phyloP scores from a whole-genome alignment of 2,797 vertebrate species.

The Peromyscus attwateri region DNA sequence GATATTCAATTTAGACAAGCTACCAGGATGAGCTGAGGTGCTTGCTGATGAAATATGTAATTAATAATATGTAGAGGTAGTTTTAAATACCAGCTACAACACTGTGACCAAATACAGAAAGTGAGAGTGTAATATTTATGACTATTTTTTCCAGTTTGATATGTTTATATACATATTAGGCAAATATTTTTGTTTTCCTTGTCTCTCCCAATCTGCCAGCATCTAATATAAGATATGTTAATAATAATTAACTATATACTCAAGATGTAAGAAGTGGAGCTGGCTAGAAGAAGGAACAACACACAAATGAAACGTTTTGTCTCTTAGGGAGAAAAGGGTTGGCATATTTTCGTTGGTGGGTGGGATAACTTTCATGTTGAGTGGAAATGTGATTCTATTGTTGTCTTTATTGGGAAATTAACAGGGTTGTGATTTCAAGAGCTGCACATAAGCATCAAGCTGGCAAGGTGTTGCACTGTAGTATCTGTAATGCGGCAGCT shows the following conservation, averaged over 20 bases:
- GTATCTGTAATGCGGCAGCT: not conserved
- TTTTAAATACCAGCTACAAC: not conserved
- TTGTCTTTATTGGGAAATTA: conserved; percentile 43
- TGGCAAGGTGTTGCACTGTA: not conserved
- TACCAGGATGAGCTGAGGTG: not conserved
- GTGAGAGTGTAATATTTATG: not conserved
- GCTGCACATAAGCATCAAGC: not conserved
- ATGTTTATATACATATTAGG: conserved; percentile 2
- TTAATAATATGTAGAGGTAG: not conserved
- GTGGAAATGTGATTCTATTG: not conserved
- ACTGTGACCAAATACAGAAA: not conserved
- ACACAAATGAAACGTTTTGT: not conserved
- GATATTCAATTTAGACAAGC: not conserved
- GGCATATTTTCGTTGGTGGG: not conserved
- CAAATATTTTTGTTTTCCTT: conserved; percentile 61
- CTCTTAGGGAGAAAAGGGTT: not conserved
- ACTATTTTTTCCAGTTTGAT: conserved; percentile 16
- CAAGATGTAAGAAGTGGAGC: not conserved
- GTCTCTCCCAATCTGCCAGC: conserved; percentile 6
- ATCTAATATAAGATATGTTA: conserved; percentile 28
- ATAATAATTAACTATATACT: conserved; percentile 30
- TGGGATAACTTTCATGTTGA: not conserved
- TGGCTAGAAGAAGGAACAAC: not conserved
- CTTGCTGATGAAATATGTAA: not conserved
- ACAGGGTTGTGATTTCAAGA: not conserved